Percentiles rank a stretch among this genome's conserved stretches.
These are phyloP conservation scores for Gortyna flavago DNA, from an alignment of 2,888 invertebrate genomes.

Conservation along the genomic window DNA sequence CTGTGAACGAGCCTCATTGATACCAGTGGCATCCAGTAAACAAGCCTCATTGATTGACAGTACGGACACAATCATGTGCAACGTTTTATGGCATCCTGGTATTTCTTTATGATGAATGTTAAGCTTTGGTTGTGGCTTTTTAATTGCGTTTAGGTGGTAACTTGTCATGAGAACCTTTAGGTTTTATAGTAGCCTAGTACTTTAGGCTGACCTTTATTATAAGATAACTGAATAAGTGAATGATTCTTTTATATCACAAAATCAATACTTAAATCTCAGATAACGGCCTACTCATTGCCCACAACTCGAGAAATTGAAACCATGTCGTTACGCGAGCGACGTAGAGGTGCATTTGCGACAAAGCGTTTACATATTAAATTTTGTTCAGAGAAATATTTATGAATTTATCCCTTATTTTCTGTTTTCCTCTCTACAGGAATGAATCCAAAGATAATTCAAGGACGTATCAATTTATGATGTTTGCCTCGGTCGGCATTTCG, in stretches of 20 bases:
- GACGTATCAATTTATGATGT: slow-evolving; percentile 50
- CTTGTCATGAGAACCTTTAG: background rate
- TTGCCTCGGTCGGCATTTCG: slow-evolving; percentile 35
- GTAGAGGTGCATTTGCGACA: background rate
- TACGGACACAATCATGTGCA: slow-evolving; percentile 21
- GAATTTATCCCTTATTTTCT: slow-evolving; percentile 20
- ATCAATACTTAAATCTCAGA: background rate
- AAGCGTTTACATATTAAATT: background rate
- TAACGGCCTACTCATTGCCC: background rate
- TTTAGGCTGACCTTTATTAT: background rate
- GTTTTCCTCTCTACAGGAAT: slow-evolving; percentile 7
- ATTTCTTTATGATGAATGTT: background rate
- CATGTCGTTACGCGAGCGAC: background rate
- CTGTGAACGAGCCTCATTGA: slow-evolving; percentile 25
- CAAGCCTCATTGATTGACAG: slow-evolving; percentile 37
- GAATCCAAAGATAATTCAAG: slow-evolving; percentile 23
- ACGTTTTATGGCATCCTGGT: slow-evolving; percentile 5
- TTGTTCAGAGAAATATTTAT: slow-evolving; percentile 1
- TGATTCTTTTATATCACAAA: background rate
- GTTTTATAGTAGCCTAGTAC: slow-evolving; percentile 28
- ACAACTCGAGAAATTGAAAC: background rate
- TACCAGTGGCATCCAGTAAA: slow-evolving; percentile 15
- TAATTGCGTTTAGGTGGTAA: background rate
- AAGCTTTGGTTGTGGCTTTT: slow-evolving; percentile 1
- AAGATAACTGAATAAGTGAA: no score